These are phyloP conservation scores for Tachysurus vachellii DNA, from an alignment of 2,113 vertebrate species.

Conservation along the genomic window DNA sequence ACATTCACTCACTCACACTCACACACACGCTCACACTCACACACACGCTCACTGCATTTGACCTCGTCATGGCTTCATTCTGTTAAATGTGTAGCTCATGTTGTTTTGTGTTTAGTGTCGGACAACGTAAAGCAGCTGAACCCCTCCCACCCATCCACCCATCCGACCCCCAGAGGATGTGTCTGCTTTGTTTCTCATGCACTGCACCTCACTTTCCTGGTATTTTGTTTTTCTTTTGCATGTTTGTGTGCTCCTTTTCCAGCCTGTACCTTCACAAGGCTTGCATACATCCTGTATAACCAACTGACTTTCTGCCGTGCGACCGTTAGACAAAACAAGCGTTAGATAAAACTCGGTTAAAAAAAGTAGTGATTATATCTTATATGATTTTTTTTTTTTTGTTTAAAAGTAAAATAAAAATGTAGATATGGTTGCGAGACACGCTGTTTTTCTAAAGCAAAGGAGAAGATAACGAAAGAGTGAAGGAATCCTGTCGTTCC, in stretches of 20 bases:
- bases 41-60: not conserved
- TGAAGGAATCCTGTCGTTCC: not conserved
- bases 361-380: no score
- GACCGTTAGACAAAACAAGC: no score
- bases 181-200: conserved; percentile 54
- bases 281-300: not conserved
- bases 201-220: conserved; percentile 54
- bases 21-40: not conserved
- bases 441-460: not conserved
- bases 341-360: no score
- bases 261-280: not conserved
- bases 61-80: conserved; percentile 29
- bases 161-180: conserved; percentile 43
- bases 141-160: conserved; percentile 1
- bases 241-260: conserved; percentile 9
- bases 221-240: conserved; percentile 54
- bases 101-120: conserved; percentile 54
- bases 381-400: no score
- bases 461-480: not conserved
- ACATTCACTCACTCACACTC: not conserved
- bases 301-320: not conserved
- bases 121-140: conserved; percentile 29
- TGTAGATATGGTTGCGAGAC: no score
- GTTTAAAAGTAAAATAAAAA: no score
- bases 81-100: conserved; percentile 36